Conservation (phyloP, 2,797 vertebrate genomes). For the Vireo griseus region DNA sequence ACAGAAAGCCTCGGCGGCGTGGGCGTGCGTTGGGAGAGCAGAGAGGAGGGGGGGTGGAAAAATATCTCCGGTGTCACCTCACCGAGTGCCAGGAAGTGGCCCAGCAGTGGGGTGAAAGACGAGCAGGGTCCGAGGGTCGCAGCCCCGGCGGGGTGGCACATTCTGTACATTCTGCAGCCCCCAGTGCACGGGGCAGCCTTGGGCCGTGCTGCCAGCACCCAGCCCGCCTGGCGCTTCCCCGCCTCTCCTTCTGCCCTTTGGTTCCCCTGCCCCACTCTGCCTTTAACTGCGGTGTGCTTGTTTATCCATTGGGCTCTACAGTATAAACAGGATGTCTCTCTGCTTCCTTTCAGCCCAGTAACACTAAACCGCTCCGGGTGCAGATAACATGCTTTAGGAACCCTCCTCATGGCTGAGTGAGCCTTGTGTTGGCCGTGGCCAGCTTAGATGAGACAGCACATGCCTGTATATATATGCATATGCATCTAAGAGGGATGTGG, state of each 20-base stretch:
- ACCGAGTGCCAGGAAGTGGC: not conserved
- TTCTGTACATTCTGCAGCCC: constrained; percentile 33
- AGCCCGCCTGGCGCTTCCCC: not conserved
- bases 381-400: not conserved
- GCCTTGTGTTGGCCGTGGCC: not conserved
- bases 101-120: not conserved
- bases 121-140: not conserved
- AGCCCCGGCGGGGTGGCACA: not conserved
- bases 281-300: not conserved
- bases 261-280: not conserved
- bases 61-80: not conserved
- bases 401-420: not conserved
- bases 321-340: constrained; percentile 61
- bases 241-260: not conserved
- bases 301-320: constrained; percentile 35
- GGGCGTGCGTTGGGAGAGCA: not conserved
- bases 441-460: not conserved
- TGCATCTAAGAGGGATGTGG: not conserved
- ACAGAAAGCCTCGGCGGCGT: not conserved
- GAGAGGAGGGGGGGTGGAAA: not conserved
- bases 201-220: not conserved
- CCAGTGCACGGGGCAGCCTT: not conserved
- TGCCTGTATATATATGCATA: not conserved
- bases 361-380: not conserved
- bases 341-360: constrained; percentile 46